Percentiles rank a stretch among this genome's conserved stretches.
These are phyloP conservation scores for Prunella fulvescens DNA, from an alignment of 2,113 vertebrate species.

Conservation along the genomic window DNA sequence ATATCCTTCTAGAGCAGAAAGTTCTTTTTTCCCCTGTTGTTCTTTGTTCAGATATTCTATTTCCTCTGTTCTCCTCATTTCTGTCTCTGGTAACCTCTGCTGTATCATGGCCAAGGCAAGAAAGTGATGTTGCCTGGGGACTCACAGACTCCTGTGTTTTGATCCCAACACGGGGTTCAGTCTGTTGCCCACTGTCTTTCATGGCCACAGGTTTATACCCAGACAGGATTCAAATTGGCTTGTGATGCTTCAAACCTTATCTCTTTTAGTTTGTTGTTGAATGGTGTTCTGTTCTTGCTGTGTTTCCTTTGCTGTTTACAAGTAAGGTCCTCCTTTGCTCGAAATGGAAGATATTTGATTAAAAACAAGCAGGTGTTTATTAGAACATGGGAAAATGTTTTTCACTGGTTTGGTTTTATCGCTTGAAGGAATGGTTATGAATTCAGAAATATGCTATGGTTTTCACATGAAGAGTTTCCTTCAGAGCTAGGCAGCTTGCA, in stretches of 20 bases:
- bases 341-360: background rate
- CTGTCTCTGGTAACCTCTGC: background rate
- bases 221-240: background rate
- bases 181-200: background rate
- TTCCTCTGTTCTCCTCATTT: background rate
- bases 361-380: background rate
- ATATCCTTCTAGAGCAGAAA: background rate
- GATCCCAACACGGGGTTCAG: background rate
- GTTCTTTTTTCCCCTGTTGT: accelerated
- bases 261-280: background rate
- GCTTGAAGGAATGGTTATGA: background rate
- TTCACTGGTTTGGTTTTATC: background rate
- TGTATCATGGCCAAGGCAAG: background rate
- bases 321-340: background rate
- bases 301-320: background rate
- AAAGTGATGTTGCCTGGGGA: accelerated
- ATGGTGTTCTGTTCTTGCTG: background rate
- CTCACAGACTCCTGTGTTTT: background rate
- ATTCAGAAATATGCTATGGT: background rate
- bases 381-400: background rate
- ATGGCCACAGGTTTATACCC: background rate
- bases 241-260: background rate
- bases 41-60: background rate
- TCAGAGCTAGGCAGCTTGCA: background rate
- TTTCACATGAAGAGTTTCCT: background rate